Percentiles rank a stretch among this genome's conserved stretches.
Evolutionary conservation across 2,888 invertebrate species (phyloP).

Genomic region (Operophtera brumata): DNA sequence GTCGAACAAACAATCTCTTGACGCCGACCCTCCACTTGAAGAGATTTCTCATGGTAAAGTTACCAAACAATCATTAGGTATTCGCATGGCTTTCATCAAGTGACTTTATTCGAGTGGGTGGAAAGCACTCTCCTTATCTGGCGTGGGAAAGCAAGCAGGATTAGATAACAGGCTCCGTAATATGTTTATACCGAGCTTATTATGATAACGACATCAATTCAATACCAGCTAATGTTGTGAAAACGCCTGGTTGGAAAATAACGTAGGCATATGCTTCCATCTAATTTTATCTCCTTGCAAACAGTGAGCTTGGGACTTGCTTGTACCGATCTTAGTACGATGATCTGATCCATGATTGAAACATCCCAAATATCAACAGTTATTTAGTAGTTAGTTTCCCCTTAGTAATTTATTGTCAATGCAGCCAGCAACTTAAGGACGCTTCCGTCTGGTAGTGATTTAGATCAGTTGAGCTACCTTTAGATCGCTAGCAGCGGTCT

Average conservation of each 20-base stretch:
- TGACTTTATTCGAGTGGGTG: conserved; percentile 17
- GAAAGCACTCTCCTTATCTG: conserved; percentile 51
- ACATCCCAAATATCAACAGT: too few species aligned
- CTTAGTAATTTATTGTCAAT: too few species aligned
- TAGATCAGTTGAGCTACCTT: too few species aligned
- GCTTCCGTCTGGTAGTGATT: too few species aligned
- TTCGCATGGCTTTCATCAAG: conserved; percentile 11
- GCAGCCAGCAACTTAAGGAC: too few species aligned
- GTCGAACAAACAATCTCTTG: not conserved
- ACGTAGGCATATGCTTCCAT: too few species aligned
- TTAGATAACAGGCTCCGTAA: conserved; percentile 46
- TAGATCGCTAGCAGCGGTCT: too few species aligned
- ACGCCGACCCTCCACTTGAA: not conserved
- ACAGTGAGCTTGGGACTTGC: too few species aligned
- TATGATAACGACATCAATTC: conserved; percentile 19
- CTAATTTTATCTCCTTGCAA: too few species aligned
- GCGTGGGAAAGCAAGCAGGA: conserved; percentile 58
- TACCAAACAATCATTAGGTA: not conserved
- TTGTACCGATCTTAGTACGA: too few species aligned
- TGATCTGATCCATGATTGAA: too few species aligned
- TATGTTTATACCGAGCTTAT: conserved; percentile 25
- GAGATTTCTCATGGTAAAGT: conserved; percentile 2
- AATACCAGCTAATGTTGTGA: not conserved
- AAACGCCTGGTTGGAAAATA: not conserved
- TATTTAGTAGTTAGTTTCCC: too few species aligned